A percentile compares a stretch with the other conserved stretches of the same genome.
Conservation (phyloP, 2,797 vertebrate species). For the Pantherophis alleghaniensis region DNA sequence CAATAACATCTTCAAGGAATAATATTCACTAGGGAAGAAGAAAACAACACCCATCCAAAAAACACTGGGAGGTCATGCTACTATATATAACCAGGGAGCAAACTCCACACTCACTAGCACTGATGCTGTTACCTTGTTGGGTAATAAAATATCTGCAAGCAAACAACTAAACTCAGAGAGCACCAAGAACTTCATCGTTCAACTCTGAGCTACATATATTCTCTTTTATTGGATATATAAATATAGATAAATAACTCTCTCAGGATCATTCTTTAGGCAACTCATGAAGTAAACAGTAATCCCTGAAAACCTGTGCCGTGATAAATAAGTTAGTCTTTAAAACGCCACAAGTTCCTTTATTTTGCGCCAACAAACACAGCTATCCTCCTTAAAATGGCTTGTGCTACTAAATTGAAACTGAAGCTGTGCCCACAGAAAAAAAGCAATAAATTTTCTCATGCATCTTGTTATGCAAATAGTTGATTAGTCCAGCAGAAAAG, state of each 20-base stretch:
- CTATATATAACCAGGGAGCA: not conserved
- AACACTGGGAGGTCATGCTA: not conserved
- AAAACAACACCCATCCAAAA: not conserved
- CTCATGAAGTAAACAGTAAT: not conserved
- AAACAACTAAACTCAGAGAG: not conserved
- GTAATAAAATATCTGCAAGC: not conserved
- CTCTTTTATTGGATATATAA: not conserved
- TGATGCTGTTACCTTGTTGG: not conserved
- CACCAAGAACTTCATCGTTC: not conserved
- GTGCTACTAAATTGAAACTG: not conserved
- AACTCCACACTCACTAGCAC: not conserved
- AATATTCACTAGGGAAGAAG: not conserved
- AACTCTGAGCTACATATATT: not conserved
- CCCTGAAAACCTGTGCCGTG: not conserved
- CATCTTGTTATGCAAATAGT: not conserved
- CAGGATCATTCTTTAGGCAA: not conserved
- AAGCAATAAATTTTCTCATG: not conserved
- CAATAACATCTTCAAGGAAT: not conserved
- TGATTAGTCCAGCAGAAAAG: slow-evolving; percentile 15
- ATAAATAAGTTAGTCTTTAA: not conserved
- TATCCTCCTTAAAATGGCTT: not conserved
- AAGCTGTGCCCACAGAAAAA: not conserved
- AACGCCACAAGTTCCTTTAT: not conserved
- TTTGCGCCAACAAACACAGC: not conserved
- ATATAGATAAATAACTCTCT: not conserved